Evolutionary conservation across 2,113 vertebrate species (phyloP).

Genomic region (Hydropotes inermis): DNA sequence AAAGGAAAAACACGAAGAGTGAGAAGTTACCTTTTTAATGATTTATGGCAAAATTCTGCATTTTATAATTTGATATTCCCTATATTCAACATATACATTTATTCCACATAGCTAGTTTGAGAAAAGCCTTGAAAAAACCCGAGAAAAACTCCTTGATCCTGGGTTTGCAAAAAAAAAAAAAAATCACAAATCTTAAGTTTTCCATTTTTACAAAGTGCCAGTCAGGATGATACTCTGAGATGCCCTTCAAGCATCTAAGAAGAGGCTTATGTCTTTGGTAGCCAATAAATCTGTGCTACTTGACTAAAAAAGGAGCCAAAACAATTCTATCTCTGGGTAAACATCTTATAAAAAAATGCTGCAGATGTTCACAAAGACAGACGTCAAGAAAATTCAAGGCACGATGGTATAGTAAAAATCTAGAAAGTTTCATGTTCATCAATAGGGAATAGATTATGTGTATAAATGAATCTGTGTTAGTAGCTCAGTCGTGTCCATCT

Average conservation of each 20-base stretch:
- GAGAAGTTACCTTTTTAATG: neutral
- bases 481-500: neutral
- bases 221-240: neutral
- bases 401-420: neutral
- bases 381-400: neutral
- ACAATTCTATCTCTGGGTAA: neutral
- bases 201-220: neutral
- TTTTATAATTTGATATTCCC: neutral
- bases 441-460: neutral
- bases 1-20: neutral
- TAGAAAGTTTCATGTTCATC: neutral
- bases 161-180: neutral
- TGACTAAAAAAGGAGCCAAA: neutral
- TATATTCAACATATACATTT: neutral
- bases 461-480: neutral
- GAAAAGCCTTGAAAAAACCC: neutral
- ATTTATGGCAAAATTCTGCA: neutral
- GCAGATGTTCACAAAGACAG: neutral
- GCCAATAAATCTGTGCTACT: neutral
- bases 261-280: neutral
- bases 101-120: neutral
- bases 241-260: neutral
- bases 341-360: neutral
- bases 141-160: neutral
- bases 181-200: neutral